Evolutionary conservation across 2,888 invertebrate species (phyloP), one percentile per base, ranked within the genome.

Genomic region (Microctonus aethiopoides): DNA sequence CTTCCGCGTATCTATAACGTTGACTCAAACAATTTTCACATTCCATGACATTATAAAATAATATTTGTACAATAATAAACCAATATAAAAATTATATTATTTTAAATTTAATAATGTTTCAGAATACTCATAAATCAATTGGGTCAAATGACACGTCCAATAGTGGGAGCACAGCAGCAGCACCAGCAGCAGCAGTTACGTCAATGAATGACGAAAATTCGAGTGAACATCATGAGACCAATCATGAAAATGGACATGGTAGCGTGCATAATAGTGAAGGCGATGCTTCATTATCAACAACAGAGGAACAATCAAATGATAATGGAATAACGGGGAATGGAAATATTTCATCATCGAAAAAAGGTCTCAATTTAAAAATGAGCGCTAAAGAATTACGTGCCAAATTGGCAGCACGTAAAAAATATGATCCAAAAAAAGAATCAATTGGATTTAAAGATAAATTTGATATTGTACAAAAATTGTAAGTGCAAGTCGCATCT

Each of bases 331-430:
- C 80, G 34, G 81, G 82, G 22, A 83, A 81, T 71, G 81, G 82
- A 61, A 80, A 75, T 68, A 75, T 79, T 29, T 71, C 64, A 36
- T 88, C 72, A 16, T 81, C 82, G 65, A 83, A 84, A 64, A 82
- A 85, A 67, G 86, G 87, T 16, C 88, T 96, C 71, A 95, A 96
- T 87, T 89, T 97, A 76, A 93, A 92, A 82, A 95, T 96, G 94
- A 95, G 96, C 71, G 97, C 94, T n/a, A 95, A 95, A 57, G 95
- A 97, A 88, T 91, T 96, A 90, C 90, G 96, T 68, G 95, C 95
- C 67, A 92, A 94, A 80, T 88, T 96, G 77, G 94, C 95, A 61
- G 92, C 93, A 71, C 94, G 92, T 86, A 96, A 96, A 87, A 95
- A 95, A 87, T 91, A 93, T 84, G 96, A 96, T 87, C 95, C 96